These are phyloP conservation scores for Anoura caudifer DNA, from an alignment of 2,113 vertebrate genomes.

Conservation along the genomic window DNA sequence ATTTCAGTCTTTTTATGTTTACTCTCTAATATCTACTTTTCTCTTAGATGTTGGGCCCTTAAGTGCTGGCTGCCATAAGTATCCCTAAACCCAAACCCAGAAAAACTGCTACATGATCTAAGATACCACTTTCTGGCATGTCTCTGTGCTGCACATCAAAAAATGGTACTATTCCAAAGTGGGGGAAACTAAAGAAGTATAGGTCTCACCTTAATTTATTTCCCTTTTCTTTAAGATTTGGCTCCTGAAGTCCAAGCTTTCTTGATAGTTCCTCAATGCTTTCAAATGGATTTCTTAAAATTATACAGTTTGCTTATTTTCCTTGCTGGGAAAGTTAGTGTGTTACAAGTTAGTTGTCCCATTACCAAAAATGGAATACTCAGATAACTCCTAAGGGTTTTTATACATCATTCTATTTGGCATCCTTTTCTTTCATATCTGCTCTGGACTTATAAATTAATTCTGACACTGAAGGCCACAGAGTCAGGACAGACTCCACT, in stretches of 20 bases:
- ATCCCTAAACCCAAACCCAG: neutral
- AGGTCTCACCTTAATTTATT: neutral
- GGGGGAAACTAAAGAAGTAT: neutral
- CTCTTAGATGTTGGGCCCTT: neutral
- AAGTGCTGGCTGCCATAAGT: neutral
- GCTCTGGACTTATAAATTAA: neutral
- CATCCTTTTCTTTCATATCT: neutral
- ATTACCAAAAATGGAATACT: neutral
- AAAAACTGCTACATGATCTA: neutral
- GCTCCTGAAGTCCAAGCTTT: neutral
- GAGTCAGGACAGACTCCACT: neutral
- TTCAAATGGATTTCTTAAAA: neutral
- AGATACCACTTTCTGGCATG: neutral
- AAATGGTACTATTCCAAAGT: neutral
- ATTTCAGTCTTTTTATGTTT: neutral
- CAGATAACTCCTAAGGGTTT: neutral
- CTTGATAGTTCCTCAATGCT: neutral
- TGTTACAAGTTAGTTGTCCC: neutral
- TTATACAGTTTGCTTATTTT: neutral
- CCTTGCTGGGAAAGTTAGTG: neutral
- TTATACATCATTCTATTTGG: neutral
- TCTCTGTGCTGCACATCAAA: neutral
- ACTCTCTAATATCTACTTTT: neutral
- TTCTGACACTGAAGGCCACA: neutral
- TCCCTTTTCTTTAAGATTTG: neutral